phyloP scores from a whole-genome alignment of 1,140 invertebrate genomes.

The Psilanteris sp. region DNA sequence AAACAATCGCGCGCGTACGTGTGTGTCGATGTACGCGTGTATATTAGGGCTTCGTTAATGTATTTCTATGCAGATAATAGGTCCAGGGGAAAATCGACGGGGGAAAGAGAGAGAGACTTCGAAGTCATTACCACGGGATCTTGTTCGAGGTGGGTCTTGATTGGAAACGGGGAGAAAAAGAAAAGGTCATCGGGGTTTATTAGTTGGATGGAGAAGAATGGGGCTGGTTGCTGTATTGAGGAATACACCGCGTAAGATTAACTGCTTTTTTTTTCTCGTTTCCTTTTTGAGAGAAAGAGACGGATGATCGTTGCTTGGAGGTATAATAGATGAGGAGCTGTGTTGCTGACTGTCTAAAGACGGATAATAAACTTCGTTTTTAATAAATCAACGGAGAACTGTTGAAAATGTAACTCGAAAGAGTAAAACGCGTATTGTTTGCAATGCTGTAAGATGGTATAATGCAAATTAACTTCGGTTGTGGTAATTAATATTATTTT shows the following conservation, averaged over 20 bases:
- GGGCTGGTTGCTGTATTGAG: constrained; percentile 19
- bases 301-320: constrained; percentile 24
- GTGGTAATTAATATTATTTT: too few relatives aligned
- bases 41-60: too few relatives aligned
- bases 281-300: too few relatives aligned
- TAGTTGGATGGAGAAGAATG: constrained; percentile 17
- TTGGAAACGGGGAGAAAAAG: constrained; percentile 28
- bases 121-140: constrained; percentile 29
- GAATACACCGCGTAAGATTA: constrained; percentile 42
- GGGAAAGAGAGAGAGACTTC: constrained; percentile 11
- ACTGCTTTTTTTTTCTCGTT: constrained; percentile 44
- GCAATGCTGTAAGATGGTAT: too few relatives aligned
- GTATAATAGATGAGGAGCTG: constrained; percentile 21
- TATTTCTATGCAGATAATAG: constrained; percentile 30
- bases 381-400: constrained; percentile 2
- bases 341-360: too few relatives aligned
- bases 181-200: constrained; percentile 7
- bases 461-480: too few relatives aligned
- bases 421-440: too few relatives aligned
- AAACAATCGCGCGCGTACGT: too few relatives aligned
- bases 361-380: constrained; percentile 8
- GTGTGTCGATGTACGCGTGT: neutral
- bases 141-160: constrained; percentile 15
- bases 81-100: constrained; percentile 12
- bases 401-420: too few relatives aligned